Evolutionary conservation across 2,113 vertebrate genomes (phyloP), one percentile per base, ranked within the genome.

Genomic region (Boulengeromyrus knoepffleri): DNA sequence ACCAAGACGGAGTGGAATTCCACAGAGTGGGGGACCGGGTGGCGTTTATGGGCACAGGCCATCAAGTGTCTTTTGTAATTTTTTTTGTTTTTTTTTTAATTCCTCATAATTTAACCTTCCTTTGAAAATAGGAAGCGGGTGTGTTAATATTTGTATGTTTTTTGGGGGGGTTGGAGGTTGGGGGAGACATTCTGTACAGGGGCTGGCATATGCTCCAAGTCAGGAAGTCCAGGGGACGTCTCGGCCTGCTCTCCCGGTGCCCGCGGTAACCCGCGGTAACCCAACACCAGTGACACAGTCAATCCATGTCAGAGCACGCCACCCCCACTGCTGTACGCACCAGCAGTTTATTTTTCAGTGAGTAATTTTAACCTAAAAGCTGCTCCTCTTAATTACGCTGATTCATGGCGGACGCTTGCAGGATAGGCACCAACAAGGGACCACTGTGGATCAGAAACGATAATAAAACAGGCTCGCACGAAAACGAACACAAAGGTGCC

Each of bases 221-320:
- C 96, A 96, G 95, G 95, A 96, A 96, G 94, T 96, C 91, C 92
- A 95, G 93, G 93, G 95, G 95, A 96, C 95, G 94, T 94, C 95
- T 96, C 95, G 93, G 95, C 92, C 92, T 92, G 91, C 94, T 92
- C 93, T 90, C 89, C 93, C 91, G 95, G 93, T 91, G 95, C 42
- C 24, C 2, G 17, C 19, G 7, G 87, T 95, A 96, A 96, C 42
- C n/a, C 3, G 19, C 19, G 7, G 87, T 95, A 96, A 96, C 94
- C 91, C 92, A 95, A 96, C 94, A 96, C 96, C 95, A 93, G 92
- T 95, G 95, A 96, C 96, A 95, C 92, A 95, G 94, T 93, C 95
- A 95, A 95, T 96, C 93, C 94, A 96, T 96, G 96, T 96, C 95
- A 95, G 95, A 94, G 94, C 95, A 95, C 91, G 92, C 94, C 92